Evolutionary conservation across 2,113 vertebrate species (phyloP).

Genomic region (Chinchilla lanigera): DNA sequence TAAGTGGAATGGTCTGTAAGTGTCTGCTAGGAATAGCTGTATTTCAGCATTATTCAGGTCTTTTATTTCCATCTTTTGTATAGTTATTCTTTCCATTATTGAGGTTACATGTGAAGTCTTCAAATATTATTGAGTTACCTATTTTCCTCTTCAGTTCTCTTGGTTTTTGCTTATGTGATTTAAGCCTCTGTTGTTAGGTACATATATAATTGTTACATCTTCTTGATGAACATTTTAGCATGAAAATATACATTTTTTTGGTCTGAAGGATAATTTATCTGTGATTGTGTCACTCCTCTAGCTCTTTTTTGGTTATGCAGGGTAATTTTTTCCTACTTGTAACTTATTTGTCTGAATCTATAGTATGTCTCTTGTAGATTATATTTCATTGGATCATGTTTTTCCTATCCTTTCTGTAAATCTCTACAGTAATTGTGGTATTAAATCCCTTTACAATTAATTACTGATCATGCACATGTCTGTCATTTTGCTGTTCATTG

Average conservation of each 20-base stretch:
- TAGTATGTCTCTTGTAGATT: background rate
- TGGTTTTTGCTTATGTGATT: background rate
- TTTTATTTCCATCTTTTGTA: background rate
- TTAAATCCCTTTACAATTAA: background rate
- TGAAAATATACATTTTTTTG: slow-evolving; percentile 18
- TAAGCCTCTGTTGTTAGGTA: background rate
- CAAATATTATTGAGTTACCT: background rate
- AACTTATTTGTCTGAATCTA: background rate
- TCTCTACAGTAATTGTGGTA: background rate
- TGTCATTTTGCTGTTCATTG: background rate
- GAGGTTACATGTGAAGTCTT: background rate
- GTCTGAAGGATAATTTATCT: background rate
- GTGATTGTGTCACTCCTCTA: no score
- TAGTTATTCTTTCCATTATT: background rate
- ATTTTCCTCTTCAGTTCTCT: background rate
- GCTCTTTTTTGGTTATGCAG: background rate
- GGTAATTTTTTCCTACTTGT: background rate
- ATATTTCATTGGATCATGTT: background rate
- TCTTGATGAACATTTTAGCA: background rate
- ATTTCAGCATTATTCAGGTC: background rate
- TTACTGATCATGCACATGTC: background rate
- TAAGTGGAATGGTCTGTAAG: background rate
- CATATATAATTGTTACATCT: background rate
- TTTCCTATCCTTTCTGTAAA: background rate
- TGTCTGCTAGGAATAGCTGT: background rate